Evolutionary conservation across 2,888 invertebrate species (phyloP).

Genomic region (Ligdia adustata): DNA sequence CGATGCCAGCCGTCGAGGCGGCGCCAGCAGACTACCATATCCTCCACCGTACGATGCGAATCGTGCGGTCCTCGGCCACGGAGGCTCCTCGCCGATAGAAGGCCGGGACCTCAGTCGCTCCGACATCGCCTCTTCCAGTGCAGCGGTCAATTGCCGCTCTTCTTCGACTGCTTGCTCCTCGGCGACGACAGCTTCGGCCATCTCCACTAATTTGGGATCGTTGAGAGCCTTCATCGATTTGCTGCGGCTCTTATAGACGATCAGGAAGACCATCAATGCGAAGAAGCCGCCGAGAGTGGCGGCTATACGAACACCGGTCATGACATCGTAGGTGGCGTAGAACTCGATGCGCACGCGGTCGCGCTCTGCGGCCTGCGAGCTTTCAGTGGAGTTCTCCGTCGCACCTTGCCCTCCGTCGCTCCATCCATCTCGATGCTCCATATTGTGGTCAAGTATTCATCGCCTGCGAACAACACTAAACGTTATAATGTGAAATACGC

Average conservation of each 20-base stretch:
- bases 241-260: conserved; percentile 95
- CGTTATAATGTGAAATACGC: conserved; percentile 10
- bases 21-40: conserved; percentile 89
- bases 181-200: conserved; percentile 90
- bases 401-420: conserved; percentile 61
- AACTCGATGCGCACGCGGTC: conserved; percentile 91
- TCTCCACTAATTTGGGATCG: conserved; percentile 91
- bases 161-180: conserved; percentile 87
- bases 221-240: conserved; percentile 89
- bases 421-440: conserved; percentile 78
- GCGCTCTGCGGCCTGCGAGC: conserved; percentile 79
- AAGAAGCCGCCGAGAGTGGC: conserved; percentile 96
- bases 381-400: conserved; percentile 67
- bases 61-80: conserved; percentile 71
- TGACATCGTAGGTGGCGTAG: conserved; percentile 96
- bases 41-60: conserved; percentile 83
- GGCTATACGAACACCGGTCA: conserved; percentile 96
- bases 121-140: conserved; percentile 86
- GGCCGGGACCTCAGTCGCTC: conserved; percentile 80
- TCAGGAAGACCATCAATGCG: conserved; percentile 94
- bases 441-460: conserved; percentile 78
- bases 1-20: conserved; percentile 86
- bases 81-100: conserved; percentile 88
- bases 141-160: conserved; percentile 89
- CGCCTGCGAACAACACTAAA: conserved; percentile 63